A percentile compares a stretch with the other conserved stretches of the same genome.
Evolutionary conservation across 2,888 invertebrate species (phyloP).

Genomic region (Thelaira solivaga): DNA sequence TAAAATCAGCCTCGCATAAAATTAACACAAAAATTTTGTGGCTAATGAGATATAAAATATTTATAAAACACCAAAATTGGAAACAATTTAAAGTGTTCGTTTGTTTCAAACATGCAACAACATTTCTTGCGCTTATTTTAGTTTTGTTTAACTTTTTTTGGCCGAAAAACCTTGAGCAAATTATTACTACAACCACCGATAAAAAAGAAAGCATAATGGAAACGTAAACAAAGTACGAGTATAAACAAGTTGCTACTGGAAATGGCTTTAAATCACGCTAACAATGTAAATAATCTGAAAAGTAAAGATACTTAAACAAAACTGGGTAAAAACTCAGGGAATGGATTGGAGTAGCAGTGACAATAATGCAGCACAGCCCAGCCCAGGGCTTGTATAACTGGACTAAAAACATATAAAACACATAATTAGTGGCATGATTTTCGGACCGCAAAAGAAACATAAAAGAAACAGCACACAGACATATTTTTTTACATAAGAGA

Average conservation of each 20-base stretch:
- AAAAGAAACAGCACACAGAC: background rate
- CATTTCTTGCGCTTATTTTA: background rate
- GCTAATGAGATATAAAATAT: conserved; percentile 45
- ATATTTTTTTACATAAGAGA: conserved; percentile 24
- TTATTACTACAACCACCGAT: background rate
- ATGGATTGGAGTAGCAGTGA: background rate
- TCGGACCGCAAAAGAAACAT: conserved; percentile 34
- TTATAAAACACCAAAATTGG: conserved; percentile 42
- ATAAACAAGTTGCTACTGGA: conserved; percentile 23
- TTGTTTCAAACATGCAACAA: conserved; percentile 37
- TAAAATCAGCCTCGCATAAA: background rate
- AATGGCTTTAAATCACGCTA: conserved; percentile 58
- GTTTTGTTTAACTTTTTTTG: background rate
- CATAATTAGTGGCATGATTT: conserved; percentile 61
- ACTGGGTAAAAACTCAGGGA: no score
- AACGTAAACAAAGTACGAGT: background rate
- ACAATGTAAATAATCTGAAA: conserved; percentile 49
- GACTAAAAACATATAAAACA: conserved; percentile 51
- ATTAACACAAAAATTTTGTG: background rate
- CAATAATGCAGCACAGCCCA: background rate
- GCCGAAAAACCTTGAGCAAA: background rate
- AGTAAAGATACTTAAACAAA: conserved; percentile 39
- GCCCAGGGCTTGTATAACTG: conserved; percentile 26
- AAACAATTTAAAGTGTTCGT: conserved; percentile 50
- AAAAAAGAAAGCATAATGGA: background rate